A percentile compares a stretch with the other conserved stretches of the same genome.
Evolutionary conservation across 2,797 vertebrate species (phyloP).

Genomic region (Peromyscus melanophrys): DNA sequence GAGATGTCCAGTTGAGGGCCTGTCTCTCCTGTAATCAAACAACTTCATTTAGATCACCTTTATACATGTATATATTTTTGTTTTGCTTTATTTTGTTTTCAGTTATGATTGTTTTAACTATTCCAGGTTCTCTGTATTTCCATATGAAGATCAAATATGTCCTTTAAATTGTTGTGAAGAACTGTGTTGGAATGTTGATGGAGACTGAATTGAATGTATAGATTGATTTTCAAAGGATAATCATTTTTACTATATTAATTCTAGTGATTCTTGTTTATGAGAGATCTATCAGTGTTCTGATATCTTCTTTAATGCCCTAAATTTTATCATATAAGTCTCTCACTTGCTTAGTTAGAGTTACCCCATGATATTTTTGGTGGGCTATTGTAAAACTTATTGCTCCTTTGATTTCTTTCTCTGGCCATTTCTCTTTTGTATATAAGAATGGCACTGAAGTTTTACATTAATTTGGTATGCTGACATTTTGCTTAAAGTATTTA

Average conservation of each 20-base stretch:
- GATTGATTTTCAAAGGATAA: neutral
- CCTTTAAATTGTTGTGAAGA: neutral
- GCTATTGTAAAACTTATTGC: neutral
- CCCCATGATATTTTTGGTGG: neutral
- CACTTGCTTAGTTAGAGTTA: neutral
- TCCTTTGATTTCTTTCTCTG: neutral
- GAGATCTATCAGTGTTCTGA: neutral
- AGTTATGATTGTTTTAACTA: neutral
- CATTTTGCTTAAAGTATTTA: neutral
- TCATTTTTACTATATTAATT: neutral
- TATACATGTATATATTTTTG: neutral
- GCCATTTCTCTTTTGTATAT: neutral
- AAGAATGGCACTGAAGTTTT: neutral
- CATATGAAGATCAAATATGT: neutral
- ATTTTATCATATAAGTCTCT: neutral
- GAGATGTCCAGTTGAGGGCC: neutral
- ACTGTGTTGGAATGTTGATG: neutral
- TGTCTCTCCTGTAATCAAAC: neutral
- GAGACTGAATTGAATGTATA: neutral
- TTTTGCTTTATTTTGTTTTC: neutral
- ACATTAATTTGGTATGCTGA: neutral
- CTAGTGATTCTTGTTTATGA: neutral
- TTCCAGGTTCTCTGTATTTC: neutral
- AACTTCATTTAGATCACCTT: neutral
- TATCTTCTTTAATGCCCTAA: neutral